Conservation (phyloP, 1,140 invertebrate species). For the Ylistrum balloti region DNA sequence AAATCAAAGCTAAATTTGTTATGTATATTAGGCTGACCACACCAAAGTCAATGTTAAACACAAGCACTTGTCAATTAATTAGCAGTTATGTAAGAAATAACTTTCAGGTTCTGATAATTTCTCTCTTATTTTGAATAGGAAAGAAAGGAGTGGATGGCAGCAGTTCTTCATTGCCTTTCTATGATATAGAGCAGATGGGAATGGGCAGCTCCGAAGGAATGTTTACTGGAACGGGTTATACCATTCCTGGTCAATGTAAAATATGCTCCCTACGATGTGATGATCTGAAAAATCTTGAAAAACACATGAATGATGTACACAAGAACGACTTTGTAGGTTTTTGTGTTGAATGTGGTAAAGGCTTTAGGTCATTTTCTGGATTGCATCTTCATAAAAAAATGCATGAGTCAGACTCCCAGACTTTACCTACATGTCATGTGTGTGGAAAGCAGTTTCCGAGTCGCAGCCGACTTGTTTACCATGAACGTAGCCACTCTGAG, state of each 20-base stretch:
- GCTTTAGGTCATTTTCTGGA: conserved; percentile 53
- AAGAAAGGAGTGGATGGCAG: not conserved
- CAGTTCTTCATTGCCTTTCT: not conserved
- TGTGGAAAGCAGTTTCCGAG: conserved; percentile 55
- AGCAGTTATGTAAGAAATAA: not conserved
- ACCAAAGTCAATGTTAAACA: too few species aligned
- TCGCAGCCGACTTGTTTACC: conserved; percentile 45
- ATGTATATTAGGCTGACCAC: too few species aligned
- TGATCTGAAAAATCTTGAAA: not conserved
- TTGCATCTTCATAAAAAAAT: conserved; percentile 51
- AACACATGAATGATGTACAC: not conserved
- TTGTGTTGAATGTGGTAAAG: conserved; percentile 56
- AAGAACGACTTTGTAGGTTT: conserved; percentile 5
- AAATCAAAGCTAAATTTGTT: too few species aligned
- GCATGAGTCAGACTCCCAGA: conserved; percentile 20
- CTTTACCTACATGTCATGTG: conserved; percentile 44
- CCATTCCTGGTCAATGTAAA: not conserved
- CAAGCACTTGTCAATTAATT: not conserved
- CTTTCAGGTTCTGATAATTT: conserved; percentile 17
- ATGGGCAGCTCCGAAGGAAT: not conserved
- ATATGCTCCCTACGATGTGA: not conserved
- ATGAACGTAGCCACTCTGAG: conserved; percentile 56
- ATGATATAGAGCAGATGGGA: not conserved
- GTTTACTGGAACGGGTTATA: not conserved
- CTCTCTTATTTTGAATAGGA: conserved; percentile 29